phyloP scores from a whole-genome alignment of 1,140 invertebrate species.

The Phymastichus coffea region DNA sequence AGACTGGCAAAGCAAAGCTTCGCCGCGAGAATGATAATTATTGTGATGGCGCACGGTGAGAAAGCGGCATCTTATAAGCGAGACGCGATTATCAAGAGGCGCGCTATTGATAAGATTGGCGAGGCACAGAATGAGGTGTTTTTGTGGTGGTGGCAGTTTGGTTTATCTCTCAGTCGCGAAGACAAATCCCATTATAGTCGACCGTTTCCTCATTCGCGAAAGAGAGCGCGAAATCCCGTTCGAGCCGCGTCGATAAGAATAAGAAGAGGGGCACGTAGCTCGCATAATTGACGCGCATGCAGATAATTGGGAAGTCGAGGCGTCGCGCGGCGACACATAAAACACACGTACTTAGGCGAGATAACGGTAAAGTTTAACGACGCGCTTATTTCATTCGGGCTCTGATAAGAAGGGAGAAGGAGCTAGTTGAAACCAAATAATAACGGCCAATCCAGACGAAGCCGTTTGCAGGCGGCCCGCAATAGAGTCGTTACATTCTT shows the following conservation, averaged over 20 bases:
- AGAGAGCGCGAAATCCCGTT: conserved; percentile 43
- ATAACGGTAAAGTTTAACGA: conserved; percentile 41
- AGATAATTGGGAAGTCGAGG: conserved; percentile 40
- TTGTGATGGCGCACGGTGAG: neutral
- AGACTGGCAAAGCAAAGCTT: no score
- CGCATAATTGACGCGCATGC: conserved; percentile 23
- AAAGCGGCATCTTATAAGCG: neutral
- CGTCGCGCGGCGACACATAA: conserved; percentile 11
- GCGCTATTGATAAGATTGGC: conserved; percentile 10
- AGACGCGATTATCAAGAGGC: neutral
- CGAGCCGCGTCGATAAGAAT: conserved; percentile 6
- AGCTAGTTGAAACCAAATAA: no score
- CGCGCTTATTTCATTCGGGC: conserved; percentile 11
- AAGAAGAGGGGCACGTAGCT: neutral
- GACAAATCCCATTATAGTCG: neutral
- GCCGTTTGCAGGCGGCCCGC: no score
- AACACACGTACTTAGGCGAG: no score
- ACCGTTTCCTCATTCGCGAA: no score
- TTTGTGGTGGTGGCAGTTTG: conserved; percentile 16
- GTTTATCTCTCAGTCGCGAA: neutral
- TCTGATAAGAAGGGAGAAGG: conserved; percentile 1
- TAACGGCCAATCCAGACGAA: no score
- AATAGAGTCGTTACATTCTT: no score
- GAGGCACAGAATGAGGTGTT: neutral
- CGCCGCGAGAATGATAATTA: conserved; percentile 6